phyloP scores from a whole-genome alignment of 2,888 invertebrate genomes.

The Buathra laborator region DNA sequence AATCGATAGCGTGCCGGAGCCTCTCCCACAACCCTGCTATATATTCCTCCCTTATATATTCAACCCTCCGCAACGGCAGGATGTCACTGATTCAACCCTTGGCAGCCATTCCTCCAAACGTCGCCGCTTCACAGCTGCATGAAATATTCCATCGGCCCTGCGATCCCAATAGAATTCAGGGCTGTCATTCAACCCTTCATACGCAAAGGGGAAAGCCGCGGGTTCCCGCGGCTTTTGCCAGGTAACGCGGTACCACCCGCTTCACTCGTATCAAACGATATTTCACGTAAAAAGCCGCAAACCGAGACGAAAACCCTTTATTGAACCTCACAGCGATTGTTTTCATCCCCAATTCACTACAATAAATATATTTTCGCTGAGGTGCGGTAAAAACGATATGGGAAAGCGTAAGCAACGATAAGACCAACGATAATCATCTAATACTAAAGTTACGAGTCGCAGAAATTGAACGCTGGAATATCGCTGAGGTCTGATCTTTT shows the following conservation, averaged over 20 bases:
- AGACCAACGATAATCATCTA: no score
- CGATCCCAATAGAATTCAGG: constrained; percentile 8
- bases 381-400: no score
- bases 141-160: not conserved
- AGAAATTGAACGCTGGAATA: no score
- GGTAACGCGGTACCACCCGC: not conserved
- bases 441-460: no score
- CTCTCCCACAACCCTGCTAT: constrained; percentile 58
- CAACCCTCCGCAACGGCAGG: constrained; percentile 38
- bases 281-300: not conserved
- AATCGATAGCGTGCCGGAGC: constrained; percentile 67
- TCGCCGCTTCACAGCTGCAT: constrained; percentile 58
- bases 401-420: no score
- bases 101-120: constrained; percentile 73
- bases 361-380: no score
- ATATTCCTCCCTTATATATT: constrained; percentile 44
- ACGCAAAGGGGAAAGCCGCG: not conserved
- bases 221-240: not conserved
- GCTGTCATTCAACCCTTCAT: not conserved
- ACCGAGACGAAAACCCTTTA: not conserved
- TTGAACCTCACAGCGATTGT: no score
- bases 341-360: not conserved
- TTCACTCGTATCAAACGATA: not conserved
- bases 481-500: no score
- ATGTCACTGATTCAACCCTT: constrained; percentile 76